These are phyloP conservation scores for Emesis furor DNA, from an alignment of 2,888 invertebrate genomes.

Conservation along the genomic window DNA sequence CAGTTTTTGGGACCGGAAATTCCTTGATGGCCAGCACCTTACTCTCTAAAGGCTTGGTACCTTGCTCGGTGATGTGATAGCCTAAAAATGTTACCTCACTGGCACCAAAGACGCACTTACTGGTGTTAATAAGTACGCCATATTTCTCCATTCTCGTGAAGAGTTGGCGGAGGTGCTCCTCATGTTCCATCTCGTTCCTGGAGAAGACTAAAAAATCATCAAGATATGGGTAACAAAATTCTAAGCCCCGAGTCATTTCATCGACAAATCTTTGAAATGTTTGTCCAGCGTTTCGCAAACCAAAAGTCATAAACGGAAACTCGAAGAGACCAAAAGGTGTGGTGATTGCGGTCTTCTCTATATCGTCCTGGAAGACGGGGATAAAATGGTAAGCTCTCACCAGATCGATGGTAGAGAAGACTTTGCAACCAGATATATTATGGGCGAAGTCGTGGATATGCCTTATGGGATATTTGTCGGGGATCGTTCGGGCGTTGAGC, in stretches of 20 bases:
- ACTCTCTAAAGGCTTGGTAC: constrained; percentile 29
- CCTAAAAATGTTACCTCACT: constrained; percentile 33
- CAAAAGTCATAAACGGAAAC: constrained; percentile 78
- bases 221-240: constrained; percentile 35
- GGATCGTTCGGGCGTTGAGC: constrained; percentile 47
- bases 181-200: constrained; percentile 16
- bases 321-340: constrained; percentile 61
- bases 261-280: neutral
- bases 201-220: constrained; percentile 43
- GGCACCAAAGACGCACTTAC: constrained; percentile 38
- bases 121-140: constrained; percentile 35
- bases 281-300: constrained; percentile 70
- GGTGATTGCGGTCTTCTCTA: constrained; percentile 78
- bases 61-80: constrained; percentile 24
- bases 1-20: constrained; percentile 58
- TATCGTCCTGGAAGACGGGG: constrained; percentile 74
- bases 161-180: constrained; percentile 29
- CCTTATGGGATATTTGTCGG: constrained; percentile 39
- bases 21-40: constrained; percentile 35
- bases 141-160: constrained; percentile 26
- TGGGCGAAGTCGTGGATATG: constrained; percentile 53
- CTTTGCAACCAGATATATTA: constrained; percentile 31
- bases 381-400: constrained; percentile 75
- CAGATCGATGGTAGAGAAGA: constrained; percentile 43
- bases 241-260: constrained; percentile 74